Evolutionary conservation across 2,797 vertebrate genomes (phyloP), one percentile per base, ranked within the genome.

Genomic region (Dallia pectoralis): DNA sequence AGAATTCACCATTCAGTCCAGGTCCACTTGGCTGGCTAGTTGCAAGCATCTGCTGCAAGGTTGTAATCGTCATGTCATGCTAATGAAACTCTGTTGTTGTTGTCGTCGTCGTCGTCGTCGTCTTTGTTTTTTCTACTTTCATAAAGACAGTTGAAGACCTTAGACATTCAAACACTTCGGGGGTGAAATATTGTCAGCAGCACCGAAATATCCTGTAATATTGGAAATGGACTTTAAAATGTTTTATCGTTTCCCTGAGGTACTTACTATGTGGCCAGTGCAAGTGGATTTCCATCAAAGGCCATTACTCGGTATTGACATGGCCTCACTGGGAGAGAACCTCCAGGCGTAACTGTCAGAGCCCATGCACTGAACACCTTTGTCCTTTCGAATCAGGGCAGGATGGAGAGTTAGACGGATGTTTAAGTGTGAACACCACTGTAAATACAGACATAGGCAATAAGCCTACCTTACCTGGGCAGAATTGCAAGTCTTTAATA

Each of bases 1-100:
- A 86, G 84, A 86, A 85, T 91, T 90, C 81, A 82, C 85, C 89
- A 94, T 92, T 93, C 91, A 94, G 93, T 92, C 92, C 87, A 87
- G 82, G 81, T 84, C 86, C 84, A 81, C 80, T 88, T 90, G 88
- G 87, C 88, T 91, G 87, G 86, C 86, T 87, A 87, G 89, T 88
- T 87, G 83, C 84, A 90, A 90, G 91, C 93, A 93, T 91, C 91
- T 93, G 92, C 86, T 91, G 86, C 89, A 80, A 87, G 87, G 85
- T 90, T 94, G 83, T 87, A 88, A 82, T 92, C 90, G 89, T 91
- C 90, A 92, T 90, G 90, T 88, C 86, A 89, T 89, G 87, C 84
- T 89, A 91, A 94, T 91, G 89, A 91, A 90, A 90, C 79, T 80
- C 86, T 92, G 87, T 85, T 88, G 89, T 82, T 80, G n/a, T n/a